phyloP scores from a whole-genome alignment of 2,888 invertebrate genomes.

The Yponomeuta evonymella region DNA sequence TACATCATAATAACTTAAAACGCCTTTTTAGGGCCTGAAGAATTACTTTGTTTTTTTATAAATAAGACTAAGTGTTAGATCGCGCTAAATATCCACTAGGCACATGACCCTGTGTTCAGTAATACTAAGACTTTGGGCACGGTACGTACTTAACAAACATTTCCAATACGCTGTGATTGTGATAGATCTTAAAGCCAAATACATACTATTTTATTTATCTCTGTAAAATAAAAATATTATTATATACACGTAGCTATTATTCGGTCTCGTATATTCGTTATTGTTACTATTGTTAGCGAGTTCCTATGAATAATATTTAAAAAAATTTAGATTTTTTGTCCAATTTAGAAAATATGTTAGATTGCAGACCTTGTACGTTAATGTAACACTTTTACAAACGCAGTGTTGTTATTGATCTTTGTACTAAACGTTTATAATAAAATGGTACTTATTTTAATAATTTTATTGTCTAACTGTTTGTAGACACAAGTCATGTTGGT shows the following conservation, averaged over 20 bases:
- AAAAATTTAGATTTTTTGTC: background rate
- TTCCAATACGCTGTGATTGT: slow-evolving; percentile 6
- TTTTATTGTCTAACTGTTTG: background rate
- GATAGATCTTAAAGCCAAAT: background rate
- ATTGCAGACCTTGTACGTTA: background rate
- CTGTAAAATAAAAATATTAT: background rate
- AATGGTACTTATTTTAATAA: background rate
- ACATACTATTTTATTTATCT: background rate
- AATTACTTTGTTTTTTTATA: too few relatives aligned
- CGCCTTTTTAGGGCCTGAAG: too few relatives aligned
- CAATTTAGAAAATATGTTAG: background rate
- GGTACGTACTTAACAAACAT: background rate
- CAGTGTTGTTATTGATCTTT: background rate
- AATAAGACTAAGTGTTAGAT: background rate
- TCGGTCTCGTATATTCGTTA: background rate
- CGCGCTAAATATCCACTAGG: slow-evolving; percentile 3
- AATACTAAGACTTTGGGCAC: background rate
- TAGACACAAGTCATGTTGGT: slow-evolving; percentile 14
- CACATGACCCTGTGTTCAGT: slow-evolving; percentile 18
- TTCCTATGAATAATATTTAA: background rate
- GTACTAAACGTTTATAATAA: background rate
- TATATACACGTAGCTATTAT: background rate
- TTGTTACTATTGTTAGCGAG: background rate
- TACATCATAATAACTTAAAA: too few relatives aligned
- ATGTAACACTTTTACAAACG: background rate